Conservation (phyloP, 2,888 invertebrate genomes). For the Tinea pellionella region DNA sequence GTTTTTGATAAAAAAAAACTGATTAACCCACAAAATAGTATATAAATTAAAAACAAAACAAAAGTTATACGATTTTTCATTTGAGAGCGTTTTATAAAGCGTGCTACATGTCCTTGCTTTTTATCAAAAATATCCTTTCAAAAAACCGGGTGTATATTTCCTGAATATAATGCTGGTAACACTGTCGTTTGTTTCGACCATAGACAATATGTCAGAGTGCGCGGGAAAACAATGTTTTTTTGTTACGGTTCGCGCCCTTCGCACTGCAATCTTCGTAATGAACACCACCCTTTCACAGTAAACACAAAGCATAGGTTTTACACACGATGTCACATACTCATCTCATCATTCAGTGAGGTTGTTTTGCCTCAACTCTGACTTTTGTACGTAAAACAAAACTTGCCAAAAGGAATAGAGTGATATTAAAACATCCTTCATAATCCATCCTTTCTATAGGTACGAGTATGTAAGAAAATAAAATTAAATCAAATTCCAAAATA, state of each 20-base stretch:
- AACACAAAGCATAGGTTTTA: slow-evolving; percentile 60
- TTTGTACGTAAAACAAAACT: not conserved
- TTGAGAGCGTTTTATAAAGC: too few species aligned
- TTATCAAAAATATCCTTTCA: not conserved
- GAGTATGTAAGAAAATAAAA: too few species aligned
- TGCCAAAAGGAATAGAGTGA: not conserved
- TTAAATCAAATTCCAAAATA: too few species aligned
- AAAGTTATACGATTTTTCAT: too few species aligned
- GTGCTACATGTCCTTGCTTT: not conserved
- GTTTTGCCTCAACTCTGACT: slow-evolving; percentile 20
- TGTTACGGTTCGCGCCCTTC: slow-evolving; percentile 44
- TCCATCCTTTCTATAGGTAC: too few species aligned
- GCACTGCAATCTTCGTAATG: slow-evolving; percentile 65
- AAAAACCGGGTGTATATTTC: not conserved
- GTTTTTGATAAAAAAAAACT: too few species aligned
- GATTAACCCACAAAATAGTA: too few species aligned
- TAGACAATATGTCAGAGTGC: slow-evolving; percentile 6
- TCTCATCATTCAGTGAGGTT: not conserved
- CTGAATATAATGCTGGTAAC: slow-evolving; percentile 7
- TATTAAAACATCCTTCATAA: not conserved
- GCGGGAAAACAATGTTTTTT: slow-evolving; percentile 42
- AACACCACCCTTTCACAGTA: slow-evolving; percentile 67
- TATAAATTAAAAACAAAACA: too few species aligned
- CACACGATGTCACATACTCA: slow-evolving; percentile 56
- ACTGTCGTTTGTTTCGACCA: slow-evolving; percentile 4